Evolutionary conservation across 2,888 invertebrate genomes (phyloP), one percentile per base, ranked within the genome.

Genomic region (Drosophila quasianomalipes): DNA sequence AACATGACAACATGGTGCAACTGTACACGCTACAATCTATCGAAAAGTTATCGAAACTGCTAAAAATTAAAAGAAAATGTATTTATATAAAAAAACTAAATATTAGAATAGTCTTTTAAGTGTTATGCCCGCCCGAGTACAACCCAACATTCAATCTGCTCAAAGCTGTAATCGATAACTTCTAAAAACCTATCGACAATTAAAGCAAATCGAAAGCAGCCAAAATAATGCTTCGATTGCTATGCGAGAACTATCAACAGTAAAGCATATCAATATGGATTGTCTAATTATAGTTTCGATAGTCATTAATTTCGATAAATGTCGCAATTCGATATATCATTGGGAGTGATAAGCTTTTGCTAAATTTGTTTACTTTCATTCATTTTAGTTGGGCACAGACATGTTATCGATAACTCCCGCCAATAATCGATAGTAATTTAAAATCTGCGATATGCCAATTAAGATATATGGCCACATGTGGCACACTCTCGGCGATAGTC

Each of bases 1-100:
- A 63, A 35, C 9, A 44, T 39, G 26, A 22, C 37, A 35, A 5
- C 2, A 2, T 16, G 51, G 59, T 22, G 22, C 44, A 55, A 51
- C 59, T 41, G 49, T 49, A 58, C 53, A 67, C 47, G 4, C 57
- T 53, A 22, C 37, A 41, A 41, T 4, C 41, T 26, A 51, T 39
- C 55, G 51, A 37, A 14, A 26, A 22, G n/a, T 37, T 52, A 52
- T 33, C 52, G 61, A 35, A 3, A 0, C 2, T 54, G 16, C 19
- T 26, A 1, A 5, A 35, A 35, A 35, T 2, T 0, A 35, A 16
- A 4, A 5, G 5, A 2, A n/a, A 5, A 16, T 10, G 5, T 9
- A 10, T 22, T 44, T 2, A 12, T 44, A 0, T 2, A 44, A 44
- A 22, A 1, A 0, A 22, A 2, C 5, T 12, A 22, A 22, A 5